These are phyloP conservation scores for Noctua janthe DNA, from an alignment of 2,888 invertebrate genomes.

Conservation along the genomic window DNA sequence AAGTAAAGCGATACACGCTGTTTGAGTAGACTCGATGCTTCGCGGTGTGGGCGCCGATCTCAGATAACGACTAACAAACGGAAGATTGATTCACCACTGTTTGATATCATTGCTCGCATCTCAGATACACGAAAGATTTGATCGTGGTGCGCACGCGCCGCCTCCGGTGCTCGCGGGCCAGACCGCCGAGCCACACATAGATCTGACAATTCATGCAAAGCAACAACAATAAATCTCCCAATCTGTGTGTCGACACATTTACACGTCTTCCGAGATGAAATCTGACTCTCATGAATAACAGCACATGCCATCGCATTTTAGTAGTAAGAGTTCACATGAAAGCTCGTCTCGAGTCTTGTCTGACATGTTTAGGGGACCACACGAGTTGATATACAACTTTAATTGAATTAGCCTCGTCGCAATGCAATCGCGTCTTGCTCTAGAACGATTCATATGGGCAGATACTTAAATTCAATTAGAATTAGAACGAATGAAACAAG, in stretches of 20 bases:
- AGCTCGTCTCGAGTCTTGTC: slow-evolving; percentile 69
- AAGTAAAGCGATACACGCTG: slow-evolving; percentile 70
- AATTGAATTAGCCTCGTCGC: slow-evolving; percentile 60
- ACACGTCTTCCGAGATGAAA: slow-evolving; percentile 80
- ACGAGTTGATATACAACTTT: slow-evolving; percentile 69
- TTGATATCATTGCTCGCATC: slow-evolving; percentile 83
- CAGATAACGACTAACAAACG: slow-evolving; percentile 81
- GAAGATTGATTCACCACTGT: slow-evolving; percentile 88
- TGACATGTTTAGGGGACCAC: slow-evolving; percentile 80
- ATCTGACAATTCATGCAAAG: slow-evolving; percentile 80
- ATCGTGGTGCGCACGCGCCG: slow-evolving; percentile 81
- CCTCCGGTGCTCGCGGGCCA: slow-evolving; percentile 64
- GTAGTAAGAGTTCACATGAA: slow-evolving; percentile 74
- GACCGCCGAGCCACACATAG: slow-evolving; percentile 72
- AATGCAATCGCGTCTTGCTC: slow-evolving; percentile 50
- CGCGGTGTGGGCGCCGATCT: slow-evolving; percentile 81
- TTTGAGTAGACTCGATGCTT: slow-evolving; percentile 76
- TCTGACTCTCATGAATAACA: slow-evolving; percentile 84
- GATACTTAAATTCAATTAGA: slow-evolving; percentile 51
- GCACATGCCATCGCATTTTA: slow-evolving; percentile 81
- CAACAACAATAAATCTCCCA: slow-evolving; percentile 84
- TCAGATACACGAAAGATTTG: slow-evolving; percentile 81
- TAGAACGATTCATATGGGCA: slow-evolving; percentile 38
- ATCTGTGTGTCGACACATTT: slow-evolving; percentile 80
- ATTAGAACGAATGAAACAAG: slow-evolving; percentile 40